Percentiles rank a stretch among this genome's conserved stretches.
phyloP scores from a whole-genome alignment of 2,797 vertebrate species.

The Melanogrammus aeglefinus region DNA sequence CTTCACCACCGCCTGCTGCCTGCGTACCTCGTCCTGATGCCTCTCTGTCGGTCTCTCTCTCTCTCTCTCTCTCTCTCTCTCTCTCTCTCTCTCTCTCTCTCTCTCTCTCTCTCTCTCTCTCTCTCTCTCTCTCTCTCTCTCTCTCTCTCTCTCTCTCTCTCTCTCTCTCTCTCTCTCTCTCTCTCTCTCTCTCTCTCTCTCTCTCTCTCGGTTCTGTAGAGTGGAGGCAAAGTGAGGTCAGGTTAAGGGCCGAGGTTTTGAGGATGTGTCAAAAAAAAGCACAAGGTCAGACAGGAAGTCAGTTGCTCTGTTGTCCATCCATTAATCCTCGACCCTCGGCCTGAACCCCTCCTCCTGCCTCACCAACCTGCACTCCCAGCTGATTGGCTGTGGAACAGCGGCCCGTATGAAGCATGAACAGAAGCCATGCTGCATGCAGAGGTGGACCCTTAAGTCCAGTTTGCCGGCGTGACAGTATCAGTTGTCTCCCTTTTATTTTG shows the following conservation, averaged over 20 bases:
- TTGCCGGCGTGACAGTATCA: conserved; percentile 2
- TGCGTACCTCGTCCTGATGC: conserved; percentile 14
- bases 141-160: neutral
- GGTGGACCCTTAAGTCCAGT: neutral
- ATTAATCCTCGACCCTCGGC: neutral
- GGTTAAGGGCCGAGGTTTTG: conserved; percentile 43
- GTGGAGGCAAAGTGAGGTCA: conserved; percentile 25
- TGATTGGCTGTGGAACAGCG: neutral
- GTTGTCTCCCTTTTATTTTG: neutral
- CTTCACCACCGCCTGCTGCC: conserved; percentile 22
- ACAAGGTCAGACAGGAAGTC: neutral
- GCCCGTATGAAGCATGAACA: neutral
- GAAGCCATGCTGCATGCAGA: neutral
- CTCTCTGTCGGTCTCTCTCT: neutral
- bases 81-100: conserved; percentile 3
- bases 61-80: neutral
- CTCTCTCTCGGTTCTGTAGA: conserved; percentile 25
- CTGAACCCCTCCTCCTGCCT: neutral
- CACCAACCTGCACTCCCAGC: neutral
- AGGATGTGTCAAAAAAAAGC: neutral
- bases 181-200: conserved; percentile 50
- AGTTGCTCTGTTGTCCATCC: neutral
- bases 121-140: neutral
- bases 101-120: neutral
- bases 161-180: neutral